A percentile compares a stretch with the other conserved stretches of the same genome.
Conservation (phyloP, 2,888 invertebrate genomes). For the Lydus trimaculatus region DNA sequence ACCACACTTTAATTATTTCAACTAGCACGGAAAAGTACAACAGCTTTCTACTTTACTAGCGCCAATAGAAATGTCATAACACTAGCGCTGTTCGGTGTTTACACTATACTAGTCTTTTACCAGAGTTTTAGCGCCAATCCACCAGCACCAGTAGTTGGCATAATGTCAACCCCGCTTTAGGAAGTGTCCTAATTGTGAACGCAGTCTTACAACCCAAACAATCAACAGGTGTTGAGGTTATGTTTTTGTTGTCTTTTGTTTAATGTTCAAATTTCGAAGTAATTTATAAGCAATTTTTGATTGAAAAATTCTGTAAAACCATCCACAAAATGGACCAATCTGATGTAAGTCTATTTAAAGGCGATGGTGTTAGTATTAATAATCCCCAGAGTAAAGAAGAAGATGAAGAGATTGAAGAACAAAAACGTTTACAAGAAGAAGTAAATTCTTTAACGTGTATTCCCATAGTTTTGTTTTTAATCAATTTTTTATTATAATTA, state of each 20-base stretch:
- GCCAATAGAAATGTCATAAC: too few relatives aligned
- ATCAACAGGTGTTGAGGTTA: slow-evolving; percentile 1
- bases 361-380: slow-evolving; percentile 71
- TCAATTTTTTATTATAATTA: slow-evolving; percentile 9
- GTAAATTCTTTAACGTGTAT: slow-evolving; percentile 61
- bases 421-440: slow-evolving; percentile 71
- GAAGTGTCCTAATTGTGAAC: too few relatives aligned
- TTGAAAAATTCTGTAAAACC: background rate
- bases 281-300: background rate
- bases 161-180: too few relatives aligned
- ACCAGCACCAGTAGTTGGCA: too few relatives aligned
- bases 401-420: slow-evolving; percentile 68
- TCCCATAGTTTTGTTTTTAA: too few relatives aligned
- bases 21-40: too few relatives aligned
- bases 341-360: slow-evolving; percentile 76
- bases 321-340: slow-evolving; percentile 55
- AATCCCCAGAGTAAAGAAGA: slow-evolving; percentile 71
- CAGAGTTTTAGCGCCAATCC: too few relatives aligned
- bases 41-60: too few relatives aligned
- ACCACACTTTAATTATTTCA: too few relatives aligned
- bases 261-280: background rate
- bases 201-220: background rate
- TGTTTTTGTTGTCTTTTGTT: background rate
- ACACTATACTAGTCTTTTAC: too few relatives aligned
- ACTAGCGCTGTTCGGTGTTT: too few relatives aligned